Percentiles rank a stretch among this genome's conserved stretches.
Conservation (phyloP, 2,888 invertebrate species). For the Dasypogon diadema region DNA sequence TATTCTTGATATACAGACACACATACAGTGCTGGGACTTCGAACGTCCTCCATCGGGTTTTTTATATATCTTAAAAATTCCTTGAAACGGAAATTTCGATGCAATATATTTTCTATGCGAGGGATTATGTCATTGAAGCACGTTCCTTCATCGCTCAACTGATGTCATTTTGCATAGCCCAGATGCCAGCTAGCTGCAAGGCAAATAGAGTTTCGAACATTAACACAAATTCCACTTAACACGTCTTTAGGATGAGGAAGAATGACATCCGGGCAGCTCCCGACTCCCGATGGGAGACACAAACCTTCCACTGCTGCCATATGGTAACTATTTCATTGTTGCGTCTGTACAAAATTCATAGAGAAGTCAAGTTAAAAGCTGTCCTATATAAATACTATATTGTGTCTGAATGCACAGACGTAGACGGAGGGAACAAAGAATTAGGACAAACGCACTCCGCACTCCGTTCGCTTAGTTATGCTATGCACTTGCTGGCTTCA, state of each 20-base stretch:
- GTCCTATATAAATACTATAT: background rate
- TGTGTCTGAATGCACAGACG: background rate
- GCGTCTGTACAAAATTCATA: no score
- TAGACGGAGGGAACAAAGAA: conserved; percentile 7
- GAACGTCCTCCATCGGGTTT: background rate
- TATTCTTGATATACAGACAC: conserved; percentile 30
- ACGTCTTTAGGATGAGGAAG: conserved; percentile 22
- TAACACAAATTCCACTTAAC: conserved; percentile 51
- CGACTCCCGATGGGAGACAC: no score
- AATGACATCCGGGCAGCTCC: background rate
- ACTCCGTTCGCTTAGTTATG: conserved; percentile 16
- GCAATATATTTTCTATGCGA: conserved; percentile 14
- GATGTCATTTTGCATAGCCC: conserved; percentile 34
- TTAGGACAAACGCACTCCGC: no score
- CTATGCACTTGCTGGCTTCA: background rate
- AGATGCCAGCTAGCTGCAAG: conserved; percentile 41
- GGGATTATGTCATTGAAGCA: conserved; percentile 41
- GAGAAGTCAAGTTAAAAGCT: no score
- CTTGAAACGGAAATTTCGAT: conserved; percentile 38
- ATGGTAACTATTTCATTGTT: background rate
- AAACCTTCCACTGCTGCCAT: background rate
- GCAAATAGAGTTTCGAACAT: conserved; percentile 48
- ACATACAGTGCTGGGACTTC: background rate
- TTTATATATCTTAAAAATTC: background rate
- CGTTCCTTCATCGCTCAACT: conserved; percentile 42